Evolutionary conservation across 2,113 vertebrate species (phyloP).

Genomic region (Platanista minor): DNA sequence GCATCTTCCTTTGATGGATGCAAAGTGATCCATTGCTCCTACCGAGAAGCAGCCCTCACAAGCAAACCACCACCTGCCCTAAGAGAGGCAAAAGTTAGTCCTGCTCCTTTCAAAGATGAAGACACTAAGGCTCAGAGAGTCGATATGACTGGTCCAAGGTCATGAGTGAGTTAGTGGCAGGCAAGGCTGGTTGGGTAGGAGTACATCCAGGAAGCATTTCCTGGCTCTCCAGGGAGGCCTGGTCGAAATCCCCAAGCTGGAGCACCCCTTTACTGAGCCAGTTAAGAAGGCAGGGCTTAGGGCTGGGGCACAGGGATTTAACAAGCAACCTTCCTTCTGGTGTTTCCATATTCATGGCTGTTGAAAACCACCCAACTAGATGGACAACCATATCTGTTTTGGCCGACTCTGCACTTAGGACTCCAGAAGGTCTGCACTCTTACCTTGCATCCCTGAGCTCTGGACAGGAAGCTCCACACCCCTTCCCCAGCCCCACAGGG

Average conservation of each 20-base stretch:
- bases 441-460: background rate
- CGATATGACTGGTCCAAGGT: background rate
- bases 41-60: background rate
- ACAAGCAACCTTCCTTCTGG: background rate
- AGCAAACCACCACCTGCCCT: accelerated
- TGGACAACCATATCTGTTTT: background rate
- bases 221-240: background rate
- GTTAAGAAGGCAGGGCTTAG: background rate
- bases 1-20: too few species aligned
- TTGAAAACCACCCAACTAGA: background rate
- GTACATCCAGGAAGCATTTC: background rate
- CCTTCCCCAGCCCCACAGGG: background rate
- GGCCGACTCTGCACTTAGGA: background rate
- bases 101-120: background rate
- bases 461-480: background rate
- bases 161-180: background rate
- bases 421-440: background rate
- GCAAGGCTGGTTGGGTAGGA: background rate
- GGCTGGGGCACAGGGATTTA: background rate
- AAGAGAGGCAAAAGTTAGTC: background rate
- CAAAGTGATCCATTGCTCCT: background rate
- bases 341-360: background rate
- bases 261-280: background rate
- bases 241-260: background rate
- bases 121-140: background rate